Evolutionary conservation across 35 echinoderm and acorn worm genomes (phyloP).

Genomic region (Hemicentrotus pulcherrimus): DNA sequence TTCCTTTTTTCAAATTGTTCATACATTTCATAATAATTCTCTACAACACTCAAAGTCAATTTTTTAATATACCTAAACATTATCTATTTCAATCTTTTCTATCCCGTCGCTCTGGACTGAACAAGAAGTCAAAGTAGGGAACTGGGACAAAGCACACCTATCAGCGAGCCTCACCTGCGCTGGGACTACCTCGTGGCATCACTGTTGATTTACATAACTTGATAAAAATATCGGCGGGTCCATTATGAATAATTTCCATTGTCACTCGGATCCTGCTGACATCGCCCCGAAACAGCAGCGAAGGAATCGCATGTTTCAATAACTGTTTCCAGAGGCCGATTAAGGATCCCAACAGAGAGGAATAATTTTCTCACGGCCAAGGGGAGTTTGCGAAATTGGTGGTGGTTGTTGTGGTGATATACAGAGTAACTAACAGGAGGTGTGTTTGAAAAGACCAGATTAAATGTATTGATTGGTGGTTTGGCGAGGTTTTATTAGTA

Average conservation of each 20-base stretch:
- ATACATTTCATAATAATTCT: no score
- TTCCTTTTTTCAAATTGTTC: no score
- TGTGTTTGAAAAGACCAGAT: no score
- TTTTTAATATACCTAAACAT: no score
- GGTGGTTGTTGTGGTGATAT: not conserved
- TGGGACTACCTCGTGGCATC: not conserved
- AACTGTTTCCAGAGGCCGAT: not conserved
- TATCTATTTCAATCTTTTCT: no score
- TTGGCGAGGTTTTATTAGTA: not conserved
- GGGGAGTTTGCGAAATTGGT: not conserved
- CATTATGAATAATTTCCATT: constrained; percentile 6
- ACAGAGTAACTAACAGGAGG: not conserved
- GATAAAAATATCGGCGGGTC: constrained; percentile 1
- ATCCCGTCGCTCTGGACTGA: no score
- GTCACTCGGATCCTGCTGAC: not conserved
- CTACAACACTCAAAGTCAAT: no score
- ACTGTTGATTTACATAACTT: not conserved
- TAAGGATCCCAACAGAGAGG: not conserved
- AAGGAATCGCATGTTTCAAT: constrained; percentile 11
- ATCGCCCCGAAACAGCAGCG: not conserved
- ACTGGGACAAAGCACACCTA: not conserved
- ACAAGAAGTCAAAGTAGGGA: no score
- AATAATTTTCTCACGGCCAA: constrained; percentile 12
- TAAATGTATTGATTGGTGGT: not conserved
- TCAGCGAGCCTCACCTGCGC: not conserved